phyloP scores from a whole-genome alignment of 2,888 invertebrate species.

The Cynaeus angustus region DNA sequence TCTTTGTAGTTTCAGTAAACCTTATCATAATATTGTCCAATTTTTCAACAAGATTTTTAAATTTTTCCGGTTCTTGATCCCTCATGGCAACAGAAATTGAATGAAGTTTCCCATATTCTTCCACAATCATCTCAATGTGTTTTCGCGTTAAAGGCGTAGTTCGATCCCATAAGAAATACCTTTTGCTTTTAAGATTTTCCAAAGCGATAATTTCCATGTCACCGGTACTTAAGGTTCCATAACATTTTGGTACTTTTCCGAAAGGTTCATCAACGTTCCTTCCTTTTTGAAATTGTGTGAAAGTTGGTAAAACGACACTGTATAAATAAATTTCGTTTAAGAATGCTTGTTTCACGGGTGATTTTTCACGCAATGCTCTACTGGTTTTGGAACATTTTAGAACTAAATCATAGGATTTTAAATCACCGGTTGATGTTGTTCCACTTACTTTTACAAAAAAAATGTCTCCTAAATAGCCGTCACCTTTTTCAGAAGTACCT shows the following conservation, averaged over 20 bases:
- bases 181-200: constrained; percentile 50
- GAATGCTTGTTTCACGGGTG: constrained; percentile 25
- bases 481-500: constrained; percentile 27
- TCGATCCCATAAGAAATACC: constrained; percentile 50
- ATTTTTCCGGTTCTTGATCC: constrained; percentile 48
- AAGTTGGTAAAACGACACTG: constrained; percentile 13
- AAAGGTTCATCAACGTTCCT: constrained; percentile 7
- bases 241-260: constrained; percentile 24
- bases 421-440: background rate
- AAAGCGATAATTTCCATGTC: constrained; percentile 49
- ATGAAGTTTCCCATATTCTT: constrained; percentile 55
- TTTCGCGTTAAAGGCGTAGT: constrained; percentile 45
- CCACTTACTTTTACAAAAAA: constrained; percentile 15
- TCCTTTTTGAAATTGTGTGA: constrained; percentile 20
- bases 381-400: constrained; percentile 35
- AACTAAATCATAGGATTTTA: constrained; percentile 26
- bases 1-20: background rate
- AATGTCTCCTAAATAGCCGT: constrained; percentile 35
- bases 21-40: background rate
- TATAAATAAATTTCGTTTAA: constrained; percentile 34
- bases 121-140: constrained; percentile 49
- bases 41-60: constrained; percentile 9
- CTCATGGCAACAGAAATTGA: constrained; percentile 54
- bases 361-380: constrained; percentile 15
- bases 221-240: constrained; percentile 10